Evolutionary conservation across 1,140 invertebrate genomes (phyloP).

Genomic region (Drosophila cardini): DNA sequence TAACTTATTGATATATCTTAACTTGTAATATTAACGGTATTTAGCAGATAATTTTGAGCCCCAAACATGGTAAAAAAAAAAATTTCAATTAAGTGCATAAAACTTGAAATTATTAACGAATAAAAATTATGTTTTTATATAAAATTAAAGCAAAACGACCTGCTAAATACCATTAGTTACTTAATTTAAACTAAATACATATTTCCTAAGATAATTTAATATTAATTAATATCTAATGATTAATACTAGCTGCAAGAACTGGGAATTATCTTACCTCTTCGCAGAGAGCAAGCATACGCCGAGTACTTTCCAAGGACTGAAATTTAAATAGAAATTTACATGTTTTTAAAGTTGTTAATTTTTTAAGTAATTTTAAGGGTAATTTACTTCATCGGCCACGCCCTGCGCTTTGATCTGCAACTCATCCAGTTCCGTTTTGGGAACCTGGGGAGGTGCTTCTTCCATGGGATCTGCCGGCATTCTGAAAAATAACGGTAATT

Average conservation of each 20-base stretch:
- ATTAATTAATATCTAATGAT: not conserved
- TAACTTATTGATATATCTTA: too few species aligned
- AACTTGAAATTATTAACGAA: too few species aligned
- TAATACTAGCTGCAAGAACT: not conserved
- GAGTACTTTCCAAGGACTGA: constrained; percentile 96
- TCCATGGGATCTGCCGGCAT: constrained; percentile 86
- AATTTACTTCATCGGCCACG: constrained; percentile 94
- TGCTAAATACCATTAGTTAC: too few species aligned
- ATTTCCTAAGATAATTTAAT: not conserved
- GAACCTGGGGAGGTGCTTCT: constrained; percentile 87
- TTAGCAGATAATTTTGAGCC: too few species aligned
- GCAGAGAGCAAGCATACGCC: constrained; percentile 97
- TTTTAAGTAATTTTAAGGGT: constrained; percentile 48
- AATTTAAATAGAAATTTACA: constrained; percentile 34
- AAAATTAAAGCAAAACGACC: too few species aligned
- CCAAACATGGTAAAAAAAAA: too few species aligned
- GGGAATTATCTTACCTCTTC: constrained; percentile 93
- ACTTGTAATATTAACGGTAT: too few species aligned
- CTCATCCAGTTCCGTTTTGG: constrained; percentile 94
- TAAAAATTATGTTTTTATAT: too few species aligned
- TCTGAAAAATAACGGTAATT: constrained; percentile 78
- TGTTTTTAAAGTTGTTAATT: too few species aligned
- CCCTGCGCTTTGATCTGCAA: constrained; percentile 94
- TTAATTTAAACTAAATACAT: too few species aligned
- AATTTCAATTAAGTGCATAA: too few species aligned